Conservation (phyloP, 2,888 invertebrate species). For the Andrena trimmerana region DNA sequence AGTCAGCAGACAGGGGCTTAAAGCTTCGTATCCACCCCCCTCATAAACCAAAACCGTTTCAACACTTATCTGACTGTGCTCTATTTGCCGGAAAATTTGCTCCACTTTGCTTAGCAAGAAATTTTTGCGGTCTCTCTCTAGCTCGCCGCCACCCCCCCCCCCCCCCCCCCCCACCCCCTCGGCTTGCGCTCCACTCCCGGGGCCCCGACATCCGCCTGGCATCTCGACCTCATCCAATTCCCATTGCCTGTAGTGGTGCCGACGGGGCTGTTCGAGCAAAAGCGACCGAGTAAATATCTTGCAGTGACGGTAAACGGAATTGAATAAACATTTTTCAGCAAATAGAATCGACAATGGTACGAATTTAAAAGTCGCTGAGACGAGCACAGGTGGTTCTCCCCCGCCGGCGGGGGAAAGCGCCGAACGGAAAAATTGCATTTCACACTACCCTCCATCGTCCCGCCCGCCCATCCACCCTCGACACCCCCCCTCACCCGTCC, state of each 20-base stretch:
- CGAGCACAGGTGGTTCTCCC: constrained; percentile 78
- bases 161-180: not conserved
- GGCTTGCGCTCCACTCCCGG: not conserved
- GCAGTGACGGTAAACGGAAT: constrained; percentile 80
- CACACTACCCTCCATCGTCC: constrained; percentile 35
- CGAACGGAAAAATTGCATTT: constrained; percentile 82
- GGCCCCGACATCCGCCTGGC: constrained; percentile 24
- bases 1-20: constrained; percentile 18
- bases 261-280: constrained; percentile 65
- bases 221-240: constrained; percentile 70
- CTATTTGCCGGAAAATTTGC: constrained; percentile 61
- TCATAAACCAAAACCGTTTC: constrained; percentile 45
- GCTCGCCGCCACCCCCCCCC: not conserved
- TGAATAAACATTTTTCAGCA: constrained; percentile 84
- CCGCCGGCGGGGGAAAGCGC: constrained; percentile 69
- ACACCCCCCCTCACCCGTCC: constrained; percentile 7
- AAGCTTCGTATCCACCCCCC: constrained; percentile 26
- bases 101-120: constrained; percentile 53
- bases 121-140: constrained; percentile 35
- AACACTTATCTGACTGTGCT: constrained; percentile 47
- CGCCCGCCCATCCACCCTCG: constrained; percentile 17
- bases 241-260: constrained; percentile 65
- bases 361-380: constrained; percentile 83
- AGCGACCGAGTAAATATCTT: constrained; percentile 80
- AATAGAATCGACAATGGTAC: constrained; percentile 82